These are phyloP conservation scores for Leptodactylus fallax DNA, from an alignment of 2,797 vertebrate species.

Conservation along the genomic window DNA sequence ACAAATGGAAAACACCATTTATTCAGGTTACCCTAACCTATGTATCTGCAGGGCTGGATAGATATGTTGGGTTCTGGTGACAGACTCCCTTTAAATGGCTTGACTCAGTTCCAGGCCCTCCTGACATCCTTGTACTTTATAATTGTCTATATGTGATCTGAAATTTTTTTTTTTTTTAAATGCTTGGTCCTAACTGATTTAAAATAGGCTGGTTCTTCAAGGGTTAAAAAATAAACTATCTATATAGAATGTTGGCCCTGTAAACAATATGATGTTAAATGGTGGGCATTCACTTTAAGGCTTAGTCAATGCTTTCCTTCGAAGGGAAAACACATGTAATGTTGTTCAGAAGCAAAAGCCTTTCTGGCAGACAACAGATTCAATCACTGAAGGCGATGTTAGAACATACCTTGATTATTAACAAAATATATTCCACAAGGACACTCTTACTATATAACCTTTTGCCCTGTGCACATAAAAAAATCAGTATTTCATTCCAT, in stretches of 20 bases:
- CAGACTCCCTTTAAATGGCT: too few relatives aligned
- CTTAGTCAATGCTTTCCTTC: background rate
- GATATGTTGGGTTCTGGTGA: too few relatives aligned
- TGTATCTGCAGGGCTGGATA: too few relatives aligned
- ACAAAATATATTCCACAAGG: slow-evolving; percentile 43
- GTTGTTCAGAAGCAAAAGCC: slow-evolving; percentile 3
- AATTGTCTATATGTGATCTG: too few relatives aligned
- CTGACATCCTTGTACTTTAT: too few relatives aligned
- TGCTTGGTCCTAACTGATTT: too few relatives aligned
- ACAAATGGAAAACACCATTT: too few relatives aligned
- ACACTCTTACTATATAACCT: slow-evolving; percentile 44
- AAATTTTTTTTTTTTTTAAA: too few relatives aligned
- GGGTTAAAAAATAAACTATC: background rate
- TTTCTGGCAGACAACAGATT: slow-evolving; percentile 20
- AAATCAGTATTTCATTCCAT: slow-evolving; percentile 35
- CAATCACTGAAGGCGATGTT: slow-evolving; percentile 29
- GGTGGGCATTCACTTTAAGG: background rate
- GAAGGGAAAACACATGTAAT: background rate
- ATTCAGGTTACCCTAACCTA: too few relatives aligned
- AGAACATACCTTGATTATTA: slow-evolving; percentile 45
- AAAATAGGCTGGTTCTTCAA: background rate
- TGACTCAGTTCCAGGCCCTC: too few relatives aligned
- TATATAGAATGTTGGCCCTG: background rate
- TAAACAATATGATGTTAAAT: background rate
- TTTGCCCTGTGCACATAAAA: slow-evolving; percentile 42